Base-by-base conservation (phyloP, 2,888 invertebrate genomes). In the Ectemnius lituratus region DNA sequence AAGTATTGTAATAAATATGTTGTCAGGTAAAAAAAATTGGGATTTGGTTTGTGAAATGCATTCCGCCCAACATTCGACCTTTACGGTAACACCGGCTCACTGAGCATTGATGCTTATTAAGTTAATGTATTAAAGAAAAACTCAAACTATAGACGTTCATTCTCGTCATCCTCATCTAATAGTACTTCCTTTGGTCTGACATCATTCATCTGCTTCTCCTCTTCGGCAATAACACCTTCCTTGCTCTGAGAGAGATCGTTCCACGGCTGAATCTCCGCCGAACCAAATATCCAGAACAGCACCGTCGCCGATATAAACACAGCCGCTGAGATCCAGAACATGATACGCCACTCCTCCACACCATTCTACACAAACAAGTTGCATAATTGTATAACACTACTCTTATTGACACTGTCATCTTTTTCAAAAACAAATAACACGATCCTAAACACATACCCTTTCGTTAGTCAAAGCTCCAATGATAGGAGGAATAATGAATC, bases 281-380 rank as follows among this genome's bases (percentile, higher is more conserved):
- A 94, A 5, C 96, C 96, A 76, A 96, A 94, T 1, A 95, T 69
- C 85, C 94, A 94, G 89, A 95, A 96, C 71, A 95, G 91, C 2
- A 95, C 62, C 0, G 95, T 95, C 0, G 95, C 93, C 1, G 94
- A 92, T 16, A 94, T 93, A 86, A 96, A 96, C 0, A 94, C 92
- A 0, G 92, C 92, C 0, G 95, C 94, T 0, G 96, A 96, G 45
- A 95, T 94, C 83, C 94, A 92, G 87, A 96, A 96, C 64, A 96
- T 93, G 37, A 93, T 92, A 63, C 95, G 93, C 96, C 96, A 96
- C 88, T 96, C 94, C 23, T 93, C 92, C 67, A 96, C 92, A n/a
- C 95, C 95, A 80, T 95, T 96, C 95, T 96, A 88, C n/a, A 92
- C 91, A 45, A 20, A 6, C 11, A 67, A 16, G 52, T 52, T 16